These are phyloP conservation scores for Naso thynnoides DNA, from an alignment of 2,797 vertebrate genomes.

Conservation along the genomic window DNA sequence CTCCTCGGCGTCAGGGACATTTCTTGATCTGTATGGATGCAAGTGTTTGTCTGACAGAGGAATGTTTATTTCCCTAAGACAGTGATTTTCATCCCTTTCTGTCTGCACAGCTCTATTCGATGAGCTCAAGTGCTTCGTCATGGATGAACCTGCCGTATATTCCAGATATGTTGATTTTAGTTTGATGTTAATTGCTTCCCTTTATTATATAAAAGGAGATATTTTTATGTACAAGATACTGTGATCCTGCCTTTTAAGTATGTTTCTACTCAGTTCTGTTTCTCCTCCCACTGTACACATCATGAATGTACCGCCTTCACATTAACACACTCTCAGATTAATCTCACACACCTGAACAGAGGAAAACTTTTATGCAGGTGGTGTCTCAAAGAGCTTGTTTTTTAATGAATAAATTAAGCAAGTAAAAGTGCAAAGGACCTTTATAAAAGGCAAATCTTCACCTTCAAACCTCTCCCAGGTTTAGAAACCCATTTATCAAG, in stretches of 20 bases:
- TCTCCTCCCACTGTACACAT: not conserved
- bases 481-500: not conserved
- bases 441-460: slow-evolving; percentile 35
- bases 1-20: not conserved
- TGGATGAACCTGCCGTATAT: not conserved
- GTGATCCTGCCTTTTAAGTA: not conserved
- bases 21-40: not conserved
- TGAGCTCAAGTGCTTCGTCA: not conserved
- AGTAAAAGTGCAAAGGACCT: slow-evolving; percentile 5
- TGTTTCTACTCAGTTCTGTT: not conserved
- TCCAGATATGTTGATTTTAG: not conserved
- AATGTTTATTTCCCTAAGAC: not conserved
- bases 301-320: slow-evolving; percentile 14
- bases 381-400: slow-evolving; percentile 21
- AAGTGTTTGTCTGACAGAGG: not conserved
- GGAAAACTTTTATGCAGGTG: slow-evolving; percentile 6
- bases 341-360: slow-evolving; percentile 1
- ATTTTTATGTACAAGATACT: not conserved
- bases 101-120: not conserved
- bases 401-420: slow-evolving; percentile 53
- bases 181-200: not conserved
- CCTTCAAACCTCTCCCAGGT: not conserved
- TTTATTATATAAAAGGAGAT: not conserved
- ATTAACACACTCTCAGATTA: slow-evolving; percentile 4
- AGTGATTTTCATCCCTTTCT: not conserved